A percentile compares a stretch with the other conserved stretches of the same genome.
Conservation (phyloP, 2,888 invertebrate genomes). For the Exephanes ischioxanthus region DNA sequence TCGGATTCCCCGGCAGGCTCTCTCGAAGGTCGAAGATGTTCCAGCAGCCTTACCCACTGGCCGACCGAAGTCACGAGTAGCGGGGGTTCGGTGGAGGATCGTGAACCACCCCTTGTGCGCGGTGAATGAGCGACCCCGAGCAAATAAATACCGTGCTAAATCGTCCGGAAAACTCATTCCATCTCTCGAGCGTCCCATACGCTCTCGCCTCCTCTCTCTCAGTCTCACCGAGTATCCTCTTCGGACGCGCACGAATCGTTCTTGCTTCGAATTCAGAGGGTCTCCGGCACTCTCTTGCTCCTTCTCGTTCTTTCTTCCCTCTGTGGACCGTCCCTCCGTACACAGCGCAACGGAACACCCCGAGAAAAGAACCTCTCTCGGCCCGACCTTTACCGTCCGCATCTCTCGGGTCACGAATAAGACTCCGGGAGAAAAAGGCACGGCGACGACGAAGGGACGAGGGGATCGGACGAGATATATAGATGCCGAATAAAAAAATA, state of each 20-base stretch:
- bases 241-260: constrained; percentile 66
- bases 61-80: constrained; percentile 18
- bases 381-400: constrained; percentile 34
- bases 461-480: not conserved
- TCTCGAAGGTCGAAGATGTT: constrained; percentile 57
- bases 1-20: constrained; percentile 52
- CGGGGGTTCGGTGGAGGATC: constrained; percentile 26
- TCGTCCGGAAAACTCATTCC: constrained; percentile 82
- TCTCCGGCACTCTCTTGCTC: constrained; percentile 45
- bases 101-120: constrained; percentile 52
- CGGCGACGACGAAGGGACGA: constrained; percentile 1
- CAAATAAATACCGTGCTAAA: constrained; percentile 81
- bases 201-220: constrained; percentile 50
- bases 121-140: constrained; percentile 67
- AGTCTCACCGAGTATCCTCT: constrained; percentile 26
- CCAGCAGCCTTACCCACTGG: constrained; percentile 43
- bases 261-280: constrained; percentile 67
- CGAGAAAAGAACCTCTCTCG: constrained; percentile 5
- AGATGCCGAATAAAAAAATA: constrained; percentile 3
- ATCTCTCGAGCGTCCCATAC: constrained; percentile 72
- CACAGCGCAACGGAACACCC: constrained; percentile 24
- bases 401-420: constrained; percentile 40
- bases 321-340: constrained; percentile 31
- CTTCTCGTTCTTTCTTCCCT: constrained; percentile 33
- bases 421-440: constrained; percentile 5